Evolutionary conservation across 1,140 invertebrate genomes (phyloP).

Genomic region (Ostrea denselamellosa): DNA sequence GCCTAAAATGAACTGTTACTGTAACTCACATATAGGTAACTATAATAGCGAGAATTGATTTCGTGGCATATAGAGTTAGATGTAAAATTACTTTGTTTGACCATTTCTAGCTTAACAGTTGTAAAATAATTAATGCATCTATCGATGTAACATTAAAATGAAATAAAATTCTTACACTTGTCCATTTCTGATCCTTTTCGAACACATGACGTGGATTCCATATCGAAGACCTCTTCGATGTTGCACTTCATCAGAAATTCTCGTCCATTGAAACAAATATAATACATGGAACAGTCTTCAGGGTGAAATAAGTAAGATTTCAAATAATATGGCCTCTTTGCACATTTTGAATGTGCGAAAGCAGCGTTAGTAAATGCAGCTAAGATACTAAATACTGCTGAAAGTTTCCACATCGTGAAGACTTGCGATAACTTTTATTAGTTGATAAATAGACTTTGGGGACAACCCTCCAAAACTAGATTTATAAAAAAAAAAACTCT

Average conservation of each 20-base stretch:
- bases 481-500: background rate
- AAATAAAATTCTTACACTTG: background rate
- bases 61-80: too few relatives aligned
- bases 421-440: too few relatives aligned
- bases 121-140: background rate
- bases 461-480: background rate
- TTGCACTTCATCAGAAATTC: slow-evolving; percentile 46
- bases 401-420: background rate
- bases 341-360: background rate
- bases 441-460: background rate
- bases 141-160: background rate
- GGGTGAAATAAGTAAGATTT: slow-evolving; percentile 26
- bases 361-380: background rate
- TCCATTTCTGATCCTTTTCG: background rate
- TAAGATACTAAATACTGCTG: background rate
- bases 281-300: slow-evolving; percentile 50
- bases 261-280: slow-evolving; percentile 49
- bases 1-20: too few relatives aligned
- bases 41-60: too few relatives aligned
- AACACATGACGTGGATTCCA: background rate
- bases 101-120: background rate
- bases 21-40: too few relatives aligned
- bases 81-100: too few relatives aligned
- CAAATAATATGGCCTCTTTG: background rate
- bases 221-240: slow-evolving; percentile 43